Evolutionary conservation across 2,113 vertebrate species (phyloP), one percentile per base, ranked within the genome.

Genomic region (Uria aalge): DNA sequence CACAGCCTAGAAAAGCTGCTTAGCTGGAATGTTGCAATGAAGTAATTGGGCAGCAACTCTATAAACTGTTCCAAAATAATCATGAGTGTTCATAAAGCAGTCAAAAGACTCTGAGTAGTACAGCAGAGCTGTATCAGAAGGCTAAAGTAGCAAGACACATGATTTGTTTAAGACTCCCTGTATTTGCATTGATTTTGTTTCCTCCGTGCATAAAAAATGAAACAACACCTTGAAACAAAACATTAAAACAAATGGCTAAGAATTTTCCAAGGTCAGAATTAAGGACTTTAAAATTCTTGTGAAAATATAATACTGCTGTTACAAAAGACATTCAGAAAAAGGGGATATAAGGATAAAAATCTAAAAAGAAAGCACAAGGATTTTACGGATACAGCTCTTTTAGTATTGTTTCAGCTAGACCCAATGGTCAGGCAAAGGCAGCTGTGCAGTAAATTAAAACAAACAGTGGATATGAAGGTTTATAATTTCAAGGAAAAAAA

Each of bases 1-100:
- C 30, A 29, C 17, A 76, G n/a, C 32, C n/a, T 57, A n/a, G 80
- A 43, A 95, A 95, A 96, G 76, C 91, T 91, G 79, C 83, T 92
- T 96, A 94, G 23, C 48, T 71, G 43, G 15, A 34, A 66, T 59
- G 55, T 75, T 78, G 84, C 41, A 91, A 63, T 40, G 72, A 63
- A 89, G 52, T 36, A 92, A 59, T 48, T 62, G 45, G 63, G 63
- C 52, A 92, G 40, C 36, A 76, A 36, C 43, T 27, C 36, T 62
- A n/a, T 50, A 30, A 71, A 80, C 30, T n/a, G 71, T 62, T 95
- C 47, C 69, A 56, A 87, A 93, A 56, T 55, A 84, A 78, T 89
- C 5, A 11, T 63, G 64, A 75, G 48, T 56, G 50, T 84, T 85
- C 53, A 53, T 55, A 94, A 94, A 90, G 57, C 40, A 92, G 53